Percentiles rank a stretch among this genome's conserved stretches.
Evolutionary conservation across 2,888 invertebrate genomes (phyloP).

Genomic region (Nysson spinosus): DNA sequence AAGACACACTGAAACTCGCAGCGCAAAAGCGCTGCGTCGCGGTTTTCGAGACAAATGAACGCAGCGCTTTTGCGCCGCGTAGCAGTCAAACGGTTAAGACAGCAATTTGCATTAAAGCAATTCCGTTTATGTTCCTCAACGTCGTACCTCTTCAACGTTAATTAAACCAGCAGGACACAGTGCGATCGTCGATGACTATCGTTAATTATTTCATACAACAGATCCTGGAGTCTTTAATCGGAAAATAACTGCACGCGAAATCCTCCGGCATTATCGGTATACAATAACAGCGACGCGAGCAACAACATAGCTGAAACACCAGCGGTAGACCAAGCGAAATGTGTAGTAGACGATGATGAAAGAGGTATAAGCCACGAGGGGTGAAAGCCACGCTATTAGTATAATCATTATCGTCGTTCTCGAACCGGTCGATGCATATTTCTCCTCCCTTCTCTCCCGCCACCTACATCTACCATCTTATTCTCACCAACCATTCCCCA

Average conservation of each 20-base stretch:
- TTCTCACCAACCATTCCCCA: slow-evolving; percentile 17
- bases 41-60: too few relatives aligned
- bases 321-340: neutral
- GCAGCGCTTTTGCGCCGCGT: too few relatives aligned
- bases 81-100: too few relatives aligned
- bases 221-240: slow-evolving; percentile 7
- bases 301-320: slow-evolving; percentile 19
- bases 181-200: slow-evolving; percentile 1
- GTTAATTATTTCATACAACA: slow-evolving; percentile 38
- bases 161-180: neutral
- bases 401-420: slow-evolving; percentile 57
- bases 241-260: slow-evolving; percentile 48
- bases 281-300: too few relatives aligned
- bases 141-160: neutral
- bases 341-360: slow-evolving; percentile 6
- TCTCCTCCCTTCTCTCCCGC: slow-evolving; percentile 14
- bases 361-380: neutral
- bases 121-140: neutral
- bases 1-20: too few relatives aligned
- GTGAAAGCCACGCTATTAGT: slow-evolving; percentile 44
- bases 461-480: slow-evolving; percentile 20
- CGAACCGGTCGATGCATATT: slow-evolving; percentile 46
- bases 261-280: slow-evolving; percentile 38
- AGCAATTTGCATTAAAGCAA: too few relatives aligned
- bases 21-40: too few relatives aligned